phyloP scores from a whole-genome alignment of 2,113 vertebrate species.

The Oncorhynchus masou region DNA sequence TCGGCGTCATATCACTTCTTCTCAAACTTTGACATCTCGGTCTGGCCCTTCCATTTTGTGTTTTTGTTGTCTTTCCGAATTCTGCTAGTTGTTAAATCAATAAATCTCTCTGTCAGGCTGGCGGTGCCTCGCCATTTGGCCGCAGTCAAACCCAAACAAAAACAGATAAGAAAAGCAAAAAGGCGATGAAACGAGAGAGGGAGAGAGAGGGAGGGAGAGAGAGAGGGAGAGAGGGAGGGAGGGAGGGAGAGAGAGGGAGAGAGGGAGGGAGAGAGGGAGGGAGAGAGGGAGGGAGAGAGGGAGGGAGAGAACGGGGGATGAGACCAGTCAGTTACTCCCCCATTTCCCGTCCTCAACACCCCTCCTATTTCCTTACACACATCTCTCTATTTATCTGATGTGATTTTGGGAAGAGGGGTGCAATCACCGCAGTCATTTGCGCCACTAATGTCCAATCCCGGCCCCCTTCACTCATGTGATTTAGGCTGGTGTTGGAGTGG shows the following conservation, averaged over 20 bases:
- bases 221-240: constrained; percentile 29
- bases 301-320: constrained; percentile 54
- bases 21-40: constrained; percentile 73
- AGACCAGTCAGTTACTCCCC: constrained; percentile 59
- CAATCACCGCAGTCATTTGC: constrained; percentile 99
- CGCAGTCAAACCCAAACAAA: constrained; percentile 97
- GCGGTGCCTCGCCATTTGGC: constrained; percentile 89
- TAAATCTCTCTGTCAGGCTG: constrained; percentile 91
- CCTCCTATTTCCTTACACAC: constrained; percentile 72
- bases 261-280: constrained; percentile 9
- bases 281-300: no score
- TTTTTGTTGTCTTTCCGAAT: constrained; percentile 57
- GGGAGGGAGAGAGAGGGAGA: constrained; percentile 33
- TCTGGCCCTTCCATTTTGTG: constrained; percentile 61
- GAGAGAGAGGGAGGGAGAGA: constrained; percentile 16
- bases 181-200: constrained; percentile 67
- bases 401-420: constrained; percentile 78
- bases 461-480: constrained; percentile 98
- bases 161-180: constrained; percentile 82
- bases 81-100: constrained; percentile 90
- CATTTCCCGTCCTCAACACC: constrained; percentile 41
- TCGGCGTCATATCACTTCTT: constrained; percentile 61
- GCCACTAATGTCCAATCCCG: constrained; percentile 99
- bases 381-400: constrained; percentile 77
- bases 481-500: constrained; percentile 96